Base-by-base conservation (phyloP, 2,113 vertebrate genomes). In the Pithys albifrons region DNA sequence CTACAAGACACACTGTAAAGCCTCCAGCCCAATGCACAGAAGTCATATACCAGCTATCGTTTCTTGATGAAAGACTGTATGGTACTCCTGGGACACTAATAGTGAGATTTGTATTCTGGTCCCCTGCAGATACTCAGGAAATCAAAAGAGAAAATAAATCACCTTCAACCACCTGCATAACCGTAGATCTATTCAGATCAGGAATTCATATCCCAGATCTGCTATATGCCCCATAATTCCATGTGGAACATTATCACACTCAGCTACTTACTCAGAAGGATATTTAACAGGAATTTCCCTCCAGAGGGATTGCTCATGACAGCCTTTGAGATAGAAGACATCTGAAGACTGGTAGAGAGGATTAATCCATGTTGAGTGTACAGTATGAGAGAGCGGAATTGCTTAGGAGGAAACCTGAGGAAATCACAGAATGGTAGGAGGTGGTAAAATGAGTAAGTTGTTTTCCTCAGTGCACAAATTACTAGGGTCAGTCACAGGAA, bases 191-290 rank as follows among this genome's bases (percentile, higher is more conserved):
- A 69, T 35, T 75, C 62, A 72, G 48, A 88, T 79, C 66, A 90
- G 66, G 48, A 92, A 74, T 62, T 46, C 65, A 49, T 29, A 16
- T 77, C 85, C 55, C 79, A 88, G 37, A 71, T 51, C n/a, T 80
- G 9, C 1, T 69, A 66, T 95, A 59, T 95, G 77, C 48, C 67
- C 51, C 19, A 45, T 11, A 52, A 57, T 35, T 88, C 91, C 57
- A 57, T 24, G 20, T 45, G 29, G 69, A 94, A 84, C 61, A 84
- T 90, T 67, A 87, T 77, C 64, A 70, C 45, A 72, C 39, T 51
- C 80, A 92, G 91, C 73, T 91, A 71, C 93, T 91, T 87, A 96
- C 88, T 78, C 72, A 91, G 73, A 89, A 91, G 73, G 66, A 55
- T 48, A 52, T 92, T 88, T 81, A 88, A 71, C 55, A 84, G 52